Conservation (phyloP, 2,113 vertebrate genomes). For the Edolisoma coerulescens region DNA sequence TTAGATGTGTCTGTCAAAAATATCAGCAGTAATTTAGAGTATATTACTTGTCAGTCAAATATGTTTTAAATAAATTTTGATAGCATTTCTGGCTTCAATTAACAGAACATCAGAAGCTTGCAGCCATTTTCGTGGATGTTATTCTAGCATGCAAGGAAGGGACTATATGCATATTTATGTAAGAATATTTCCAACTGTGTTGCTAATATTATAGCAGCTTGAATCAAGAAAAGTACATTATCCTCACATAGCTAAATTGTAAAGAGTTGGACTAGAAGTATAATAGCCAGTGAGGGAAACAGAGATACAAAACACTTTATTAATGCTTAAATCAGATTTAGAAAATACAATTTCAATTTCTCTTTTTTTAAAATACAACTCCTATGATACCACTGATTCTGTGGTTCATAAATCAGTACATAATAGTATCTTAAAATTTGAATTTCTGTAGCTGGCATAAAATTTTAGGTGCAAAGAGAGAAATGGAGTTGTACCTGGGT, state of each 20-base stretch:
- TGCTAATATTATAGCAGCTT: not conserved
- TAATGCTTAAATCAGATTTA: not conserved
- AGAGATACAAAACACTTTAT: not conserved
- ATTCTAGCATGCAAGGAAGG: not conserved
- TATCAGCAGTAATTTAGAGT: not conserved
- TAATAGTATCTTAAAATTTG: not conserved
- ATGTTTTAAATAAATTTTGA: not conserved
- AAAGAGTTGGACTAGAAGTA: not conserved
- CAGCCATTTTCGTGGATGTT: not conserved
- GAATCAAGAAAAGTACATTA: not conserved
- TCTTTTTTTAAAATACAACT: not conserved
- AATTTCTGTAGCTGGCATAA: not conserved
- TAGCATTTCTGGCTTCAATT: not conserved
- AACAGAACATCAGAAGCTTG: not conserved
- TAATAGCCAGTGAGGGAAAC: not conserved
- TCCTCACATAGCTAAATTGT: not conserved
- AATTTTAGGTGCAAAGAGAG: not conserved
- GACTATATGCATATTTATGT: not conserved
- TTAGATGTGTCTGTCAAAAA: constrained; percentile 21
- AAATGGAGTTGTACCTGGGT: not conserved
- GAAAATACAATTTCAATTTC: not conserved
- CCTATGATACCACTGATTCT: not conserved
- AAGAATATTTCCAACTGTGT: not conserved
- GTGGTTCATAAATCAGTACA: not conserved
- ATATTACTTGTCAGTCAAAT: constrained; percentile 8